These are phyloP conservation scores for Lepus timidus DNA, from an alignment of 2,113 vertebrate genomes.

Conservation along the genomic window DNA sequence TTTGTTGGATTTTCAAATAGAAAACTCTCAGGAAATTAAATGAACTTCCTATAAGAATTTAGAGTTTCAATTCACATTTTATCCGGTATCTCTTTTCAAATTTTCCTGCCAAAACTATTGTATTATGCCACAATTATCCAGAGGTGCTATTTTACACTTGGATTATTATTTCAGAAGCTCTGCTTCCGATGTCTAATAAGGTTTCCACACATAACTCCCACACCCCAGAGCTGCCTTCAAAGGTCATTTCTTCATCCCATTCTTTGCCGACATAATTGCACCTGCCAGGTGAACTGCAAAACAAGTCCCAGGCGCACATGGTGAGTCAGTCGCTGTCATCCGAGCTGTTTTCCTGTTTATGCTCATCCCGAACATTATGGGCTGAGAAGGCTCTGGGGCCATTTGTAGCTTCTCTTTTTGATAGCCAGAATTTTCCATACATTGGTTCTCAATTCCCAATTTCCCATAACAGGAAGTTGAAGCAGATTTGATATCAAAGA, in stretches of 20 bases:
- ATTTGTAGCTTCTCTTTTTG: slow-evolving; percentile 70
- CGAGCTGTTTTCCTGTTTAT: slow-evolving; percentile 72
- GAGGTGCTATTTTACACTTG: slow-evolving; percentile 81
- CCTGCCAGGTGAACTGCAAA: slow-evolving; percentile 81
- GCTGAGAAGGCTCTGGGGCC: slow-evolving; percentile 64
- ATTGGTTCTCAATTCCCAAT: slow-evolving; percentile 75
- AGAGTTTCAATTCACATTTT: slow-evolving; percentile 73
- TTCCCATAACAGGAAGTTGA: slow-evolving; percentile 72
- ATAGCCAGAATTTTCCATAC: slow-evolving; percentile 80
- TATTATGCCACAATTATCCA: slow-evolving; percentile 80
- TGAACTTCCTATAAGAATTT: slow-evolving; percentile 65
- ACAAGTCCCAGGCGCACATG: slow-evolving; percentile 67
- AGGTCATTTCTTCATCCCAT: slow-evolving; percentile 81
- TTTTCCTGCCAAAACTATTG: slow-evolving; percentile 77
- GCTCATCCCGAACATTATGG: slow-evolving; percentile 59
- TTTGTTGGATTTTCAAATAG: slow-evolving; percentile 54
- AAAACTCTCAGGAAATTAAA: slow-evolving; percentile 60
- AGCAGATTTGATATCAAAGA: slow-evolving; percentile 66
- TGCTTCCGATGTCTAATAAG: slow-evolving; percentile 80
- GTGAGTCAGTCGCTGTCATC: slow-evolving; percentile 79
- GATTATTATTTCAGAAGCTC: slow-evolving; percentile 76
- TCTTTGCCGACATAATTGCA: slow-evolving; percentile 80
- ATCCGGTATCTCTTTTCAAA: slow-evolving; percentile 66
- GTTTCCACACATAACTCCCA: slow-evolving; percentile 75
- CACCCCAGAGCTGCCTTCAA: slow-evolving; percentile 79